Evolutionary conservation across 2,797 vertebrate genomes (phyloP), one percentile per base, ranked within the genome.

Genomic region (Bovichtus variegatus): DNA sequence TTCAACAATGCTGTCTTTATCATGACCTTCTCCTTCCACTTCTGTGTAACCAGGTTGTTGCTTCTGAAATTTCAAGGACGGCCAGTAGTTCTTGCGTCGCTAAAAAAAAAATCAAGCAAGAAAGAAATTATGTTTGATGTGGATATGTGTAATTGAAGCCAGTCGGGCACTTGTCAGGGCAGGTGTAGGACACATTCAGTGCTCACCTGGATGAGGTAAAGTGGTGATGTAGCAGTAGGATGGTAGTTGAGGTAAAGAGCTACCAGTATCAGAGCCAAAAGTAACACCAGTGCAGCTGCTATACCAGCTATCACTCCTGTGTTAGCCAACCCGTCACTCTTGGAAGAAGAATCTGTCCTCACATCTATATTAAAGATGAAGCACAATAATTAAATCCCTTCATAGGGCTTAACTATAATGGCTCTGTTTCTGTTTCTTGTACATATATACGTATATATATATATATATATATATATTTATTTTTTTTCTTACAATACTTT

Each of bases 241-340:
- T 96, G 96, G 80, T 91, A 93, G 57, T 93, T 96, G 91, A 98
- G 93, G 89, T 96, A 99, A 54, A 99, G 93, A 19, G 95, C 97
- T 2, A 96, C 89, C 0, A 98, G 91, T 72, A 96, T 72, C 58
- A 98, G 70, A 19, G 91, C 92, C 0, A 97, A 90, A 18, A 99
- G 89, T 1, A 98, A 82, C 73, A 98, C 84, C 44, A 96, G 88
- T 0, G 96, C 96, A 79, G 96, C 93, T 7, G 96, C 94, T 4
- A 97, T 92, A 3, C 96, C 97, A 19, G 96, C 96, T 0, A 97
- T 94, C 47, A 96, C 94, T 2, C 96, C 97, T 0, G 94, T 89
- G 91, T 95, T 95, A 10, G 96, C 74, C 0, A 93, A 90, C 23
- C 90, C 38, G 0, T 85, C 92, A 0, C 75, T 91, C 0, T 92